phyloP scores from a whole-genome alignment of 2,888 invertebrate species.

The Drosophila quasianomalipes region DNA sequence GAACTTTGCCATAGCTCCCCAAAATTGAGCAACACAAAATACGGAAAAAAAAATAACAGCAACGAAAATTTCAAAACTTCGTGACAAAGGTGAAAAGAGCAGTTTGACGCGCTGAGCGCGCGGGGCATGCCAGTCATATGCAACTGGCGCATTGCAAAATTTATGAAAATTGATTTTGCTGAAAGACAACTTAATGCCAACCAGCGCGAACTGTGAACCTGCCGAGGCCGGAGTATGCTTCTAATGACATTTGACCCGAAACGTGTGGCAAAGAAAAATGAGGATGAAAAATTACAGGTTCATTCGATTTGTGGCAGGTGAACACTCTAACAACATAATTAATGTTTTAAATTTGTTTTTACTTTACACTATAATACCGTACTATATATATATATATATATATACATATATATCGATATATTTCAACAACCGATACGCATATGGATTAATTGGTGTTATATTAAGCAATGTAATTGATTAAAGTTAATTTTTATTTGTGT shows the following conservation, averaged over 20 bases:
- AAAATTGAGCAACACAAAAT: conserved; percentile 18
- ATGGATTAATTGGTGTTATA: background rate
- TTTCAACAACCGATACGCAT: background rate
- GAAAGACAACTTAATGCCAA: conserved; percentile 72
- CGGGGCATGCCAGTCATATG: conserved; percentile 67
- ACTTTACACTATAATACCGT: background rate
- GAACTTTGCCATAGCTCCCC: conserved; percentile 56
- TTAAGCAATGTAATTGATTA: background rate
- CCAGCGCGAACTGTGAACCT: conserved; percentile 23
- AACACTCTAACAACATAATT: background rate
- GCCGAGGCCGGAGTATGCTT: conserved; percentile 17
- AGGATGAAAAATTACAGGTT: conserved; percentile 10
- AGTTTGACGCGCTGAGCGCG: background rate
- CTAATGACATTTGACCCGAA: conserved; percentile 71
- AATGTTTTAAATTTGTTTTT: background rate
- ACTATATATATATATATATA: background rate
- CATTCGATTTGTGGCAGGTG: background rate
- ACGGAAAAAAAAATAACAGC: background rate
- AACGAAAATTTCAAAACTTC: conserved; percentile 44
- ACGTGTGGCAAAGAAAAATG: conserved; percentile 27
- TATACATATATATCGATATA: background rate
- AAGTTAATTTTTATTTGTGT: background rate
- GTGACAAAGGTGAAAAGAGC: conserved; percentile 75
- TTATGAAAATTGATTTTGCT: conserved; percentile 77
- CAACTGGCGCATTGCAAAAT: conserved; percentile 73